Percentiles rank a stretch among this genome's conserved stretches.
These are phyloP conservation scores for Liodrosophila aerea DNA, from an alignment of 2,888 invertebrate species.

Conservation along the genomic window DNA sequence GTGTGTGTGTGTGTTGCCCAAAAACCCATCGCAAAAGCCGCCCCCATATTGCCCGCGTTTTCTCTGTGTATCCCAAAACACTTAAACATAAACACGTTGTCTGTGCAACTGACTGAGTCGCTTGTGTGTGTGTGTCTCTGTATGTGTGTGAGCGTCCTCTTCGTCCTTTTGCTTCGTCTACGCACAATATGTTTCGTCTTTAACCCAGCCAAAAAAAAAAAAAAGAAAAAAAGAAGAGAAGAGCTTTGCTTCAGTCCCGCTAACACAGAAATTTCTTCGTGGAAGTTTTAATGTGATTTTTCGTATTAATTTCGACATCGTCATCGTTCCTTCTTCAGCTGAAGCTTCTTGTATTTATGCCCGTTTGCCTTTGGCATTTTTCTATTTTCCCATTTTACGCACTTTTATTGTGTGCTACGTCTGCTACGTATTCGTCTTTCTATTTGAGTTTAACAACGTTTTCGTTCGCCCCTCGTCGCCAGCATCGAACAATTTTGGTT, in stretches of 20 bases:
- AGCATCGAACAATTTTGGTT: conserved; percentile 47
- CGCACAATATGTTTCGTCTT: conserved; percentile 77
- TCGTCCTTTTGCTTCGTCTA: conserved; percentile 64
- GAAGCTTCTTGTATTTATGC: conserved; percentile 3
- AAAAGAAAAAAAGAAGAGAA: conserved; percentile 3
- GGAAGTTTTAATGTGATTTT: conserved; percentile 74
- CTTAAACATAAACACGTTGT: conserved; percentile 74
- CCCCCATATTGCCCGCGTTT: conserved; percentile 33
- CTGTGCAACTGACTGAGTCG: conserved; percentile 38
- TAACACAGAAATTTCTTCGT: conserved; percentile 21
- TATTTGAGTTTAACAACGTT: conserved; percentile 67
- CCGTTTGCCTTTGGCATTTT: conserved; percentile 39
- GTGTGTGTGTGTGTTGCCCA: conserved; percentile 24
- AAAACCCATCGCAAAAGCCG: conserved; percentile 22
- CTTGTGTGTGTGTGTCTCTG: conserved; percentile 10
- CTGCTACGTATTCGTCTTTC: conserved; percentile 46
- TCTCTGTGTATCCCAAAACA: conserved; percentile 55
- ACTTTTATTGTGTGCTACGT: conserved; percentile 59
- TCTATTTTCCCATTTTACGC: conserved; percentile 63
- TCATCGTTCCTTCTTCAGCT: conserved; percentile 57
- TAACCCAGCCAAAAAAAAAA: conserved; percentile 61
- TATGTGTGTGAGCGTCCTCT: conserved; percentile 35
- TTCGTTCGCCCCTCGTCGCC: conserved; percentile 53
- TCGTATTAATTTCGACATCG: conserved; percentile 75
- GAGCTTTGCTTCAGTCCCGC: conserved; percentile 38